Conservation (phyloP, 2,797 vertebrate species). For the Tympanoctomys barrerae region DNA sequence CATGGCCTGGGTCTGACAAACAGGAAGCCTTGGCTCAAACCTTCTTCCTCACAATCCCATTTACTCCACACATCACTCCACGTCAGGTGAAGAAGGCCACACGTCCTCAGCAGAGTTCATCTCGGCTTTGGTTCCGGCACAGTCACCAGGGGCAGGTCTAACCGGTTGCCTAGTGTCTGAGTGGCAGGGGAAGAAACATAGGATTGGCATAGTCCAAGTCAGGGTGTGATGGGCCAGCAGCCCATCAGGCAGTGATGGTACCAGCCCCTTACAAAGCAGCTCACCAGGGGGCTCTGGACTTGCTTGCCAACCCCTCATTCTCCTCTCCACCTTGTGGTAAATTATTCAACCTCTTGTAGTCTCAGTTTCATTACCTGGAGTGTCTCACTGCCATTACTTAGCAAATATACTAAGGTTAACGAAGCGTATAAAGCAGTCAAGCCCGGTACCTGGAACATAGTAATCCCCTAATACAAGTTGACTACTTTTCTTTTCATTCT, state of each 20-base stretch:
- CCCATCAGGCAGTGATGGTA: rapidly evolving
- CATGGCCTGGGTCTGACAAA: neutral
- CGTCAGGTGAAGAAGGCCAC: slow-evolving; percentile 15
- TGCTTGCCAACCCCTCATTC: neutral
- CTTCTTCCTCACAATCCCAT: neutral
- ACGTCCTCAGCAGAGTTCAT: slow-evolving; percentile 72
- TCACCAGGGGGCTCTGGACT: neutral
- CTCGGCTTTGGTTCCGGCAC: slow-evolving; percentile 66
- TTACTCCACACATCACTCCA: slow-evolving; percentile 34
- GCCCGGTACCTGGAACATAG: neutral
- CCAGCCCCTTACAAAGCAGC: neutral
- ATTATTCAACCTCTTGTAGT: neutral
- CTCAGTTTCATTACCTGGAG: neutral
- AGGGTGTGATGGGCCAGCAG: neutral
- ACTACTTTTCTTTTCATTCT: slow-evolving; percentile 17
- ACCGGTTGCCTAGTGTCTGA: slow-evolving; percentile 51
- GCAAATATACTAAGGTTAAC: neutral
- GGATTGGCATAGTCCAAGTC: neutral
- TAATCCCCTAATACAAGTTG: neutral
- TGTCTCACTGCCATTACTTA: neutral
- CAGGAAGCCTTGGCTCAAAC: neutral
- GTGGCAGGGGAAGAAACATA: neutral
- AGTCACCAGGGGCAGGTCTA: slow-evolving; percentile 49
- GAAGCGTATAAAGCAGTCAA: neutral
- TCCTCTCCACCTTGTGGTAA: neutral